A percentile compares a stretch with the other conserved stretches of the same genome.
These are phyloP conservation scores for Trididemnum clinides DNA, from an alignment of 23 tunicate species.

Conservation along the genomic window DNA sequence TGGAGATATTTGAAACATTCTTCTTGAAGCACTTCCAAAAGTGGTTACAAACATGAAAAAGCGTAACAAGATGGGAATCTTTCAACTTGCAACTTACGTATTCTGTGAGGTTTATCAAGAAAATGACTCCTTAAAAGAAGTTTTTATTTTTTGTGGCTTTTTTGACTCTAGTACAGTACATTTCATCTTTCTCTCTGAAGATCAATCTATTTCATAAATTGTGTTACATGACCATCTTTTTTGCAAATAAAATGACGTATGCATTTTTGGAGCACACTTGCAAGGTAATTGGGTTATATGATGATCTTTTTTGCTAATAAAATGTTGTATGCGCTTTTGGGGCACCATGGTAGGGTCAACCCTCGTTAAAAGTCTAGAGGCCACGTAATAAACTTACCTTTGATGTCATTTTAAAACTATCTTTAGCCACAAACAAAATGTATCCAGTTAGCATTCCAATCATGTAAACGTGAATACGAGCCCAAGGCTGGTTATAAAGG, in stretches of 20 bases:
- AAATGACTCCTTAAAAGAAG: no score
- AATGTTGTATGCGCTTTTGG: background rate
- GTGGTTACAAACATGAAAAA: background rate
- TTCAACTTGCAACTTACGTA: constrained; percentile 2
- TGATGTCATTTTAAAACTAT: constrained; percentile 53
- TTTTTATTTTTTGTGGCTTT: no score
- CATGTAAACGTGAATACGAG: constrained; percentile 72
- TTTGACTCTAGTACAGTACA: no score
- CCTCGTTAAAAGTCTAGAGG: no score
- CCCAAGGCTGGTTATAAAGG: constrained; percentile 65
- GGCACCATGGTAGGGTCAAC: no score
- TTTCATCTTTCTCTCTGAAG: no score
- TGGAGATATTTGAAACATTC: background rate
- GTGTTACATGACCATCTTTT: no score
- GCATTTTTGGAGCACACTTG: background rate
- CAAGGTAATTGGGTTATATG: background rate
- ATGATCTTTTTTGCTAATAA: background rate
- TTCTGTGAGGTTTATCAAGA: background rate
- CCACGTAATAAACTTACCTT: no score
- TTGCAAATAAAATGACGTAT: no score
- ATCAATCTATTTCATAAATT: no score
- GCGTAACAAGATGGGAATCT: background rate
- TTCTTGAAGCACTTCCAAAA: background rate
- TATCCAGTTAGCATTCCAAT: constrained; percentile 89
- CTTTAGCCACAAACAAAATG: constrained; percentile 36